Base-by-base conservation (phyloP, 2,888 invertebrate species). In the Andrena hattorfiana region DNA sequence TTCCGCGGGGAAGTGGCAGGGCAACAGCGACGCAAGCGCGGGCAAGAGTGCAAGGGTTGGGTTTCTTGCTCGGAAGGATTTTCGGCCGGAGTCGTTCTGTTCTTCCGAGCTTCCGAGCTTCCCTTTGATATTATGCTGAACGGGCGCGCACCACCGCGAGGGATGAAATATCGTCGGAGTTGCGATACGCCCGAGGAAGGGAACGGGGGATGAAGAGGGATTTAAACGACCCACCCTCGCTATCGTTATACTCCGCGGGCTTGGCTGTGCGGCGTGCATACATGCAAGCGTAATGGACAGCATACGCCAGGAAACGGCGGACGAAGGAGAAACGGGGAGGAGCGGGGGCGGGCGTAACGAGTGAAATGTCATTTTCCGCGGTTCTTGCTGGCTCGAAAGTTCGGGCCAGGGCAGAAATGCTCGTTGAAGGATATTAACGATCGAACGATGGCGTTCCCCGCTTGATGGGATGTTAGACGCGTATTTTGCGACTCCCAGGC, bases 161-260 rank as follows among this genome's bases (percentile, higher is more conserved):
- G 73, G 71, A 81, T 78, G 81, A 86, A 81, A 86, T 81, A 85
- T 84, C 72, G 80, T 64, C 59, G 82, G 77, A 68, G 83, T 71
- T 75, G 75, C 84, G 75, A 86, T 79, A 72, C 69, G 78, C 26
- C 63, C 59, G 42, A 28, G 59, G 54, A 60, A 42, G 16, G 42
- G 42, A 5, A 42, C 1, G 26, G 28, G 66, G 70, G 77, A 76
- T 73, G 77, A 76, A 88, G 70, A 85, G 74, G 81, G 80, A 85
- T 79, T 84, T 71, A 80, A 85, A 85, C 85, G 81, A 79, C 32
- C 71, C 7, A 56, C 63, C 42, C 77, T 60, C n/a, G 64, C 64
- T 51, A 30, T 69, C 77, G 70, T 70, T 66, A 51, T 66, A 70
- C 42, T 23, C 66, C 13, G 28, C 32, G 23, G 3, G 30, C 16